Conservation (phyloP, 2,113 vertebrate species). For the Hippocampus abdominalis region DNA sequence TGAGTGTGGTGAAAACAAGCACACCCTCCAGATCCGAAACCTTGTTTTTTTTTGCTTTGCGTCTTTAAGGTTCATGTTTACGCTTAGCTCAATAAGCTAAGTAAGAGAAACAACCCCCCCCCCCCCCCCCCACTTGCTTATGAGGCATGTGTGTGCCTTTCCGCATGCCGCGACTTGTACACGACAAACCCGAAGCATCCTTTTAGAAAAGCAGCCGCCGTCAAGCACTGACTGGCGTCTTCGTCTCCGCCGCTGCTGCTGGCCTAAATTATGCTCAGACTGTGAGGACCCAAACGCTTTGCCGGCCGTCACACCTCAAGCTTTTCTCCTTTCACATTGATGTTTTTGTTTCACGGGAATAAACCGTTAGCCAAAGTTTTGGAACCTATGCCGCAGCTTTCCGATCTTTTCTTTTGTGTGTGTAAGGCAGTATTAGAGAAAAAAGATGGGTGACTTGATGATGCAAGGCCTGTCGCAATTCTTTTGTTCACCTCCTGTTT, state of each 20-base stretch:
- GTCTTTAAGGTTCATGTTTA: background rate
- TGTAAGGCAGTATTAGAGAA: too few species aligned
- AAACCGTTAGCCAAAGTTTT: background rate
- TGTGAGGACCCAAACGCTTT: background rate
- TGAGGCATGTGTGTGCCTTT: constrained; percentile 9
- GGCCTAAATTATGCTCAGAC: background rate
- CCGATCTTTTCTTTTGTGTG: too few species aligned
- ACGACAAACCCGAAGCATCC: background rate
- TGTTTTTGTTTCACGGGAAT: background rate
- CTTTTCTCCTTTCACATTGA: background rate
- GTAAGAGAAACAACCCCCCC: background rate
- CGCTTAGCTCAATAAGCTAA: constrained; percentile 1
- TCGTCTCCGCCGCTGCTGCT: background rate
- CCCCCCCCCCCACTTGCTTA: background rate
- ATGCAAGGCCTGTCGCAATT: too few species aligned
- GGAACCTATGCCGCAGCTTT: too few species aligned
- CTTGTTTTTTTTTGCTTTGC: background rate
- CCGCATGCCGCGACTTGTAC: constrained; percentile 44
- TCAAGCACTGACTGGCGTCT: background rate
- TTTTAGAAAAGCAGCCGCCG: background rate
- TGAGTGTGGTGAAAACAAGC: background rate
- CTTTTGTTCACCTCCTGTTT: too few species aligned
- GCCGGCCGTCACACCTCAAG: background rate
- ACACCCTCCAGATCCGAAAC: background rate
- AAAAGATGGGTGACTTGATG: too few species aligned